Percentiles rank a stretch among this genome's conserved stretches.
Evolutionary conservation across 2,797 vertebrate genomes (phyloP).

Genomic region (Eupleurogrammus muticus): DNA sequence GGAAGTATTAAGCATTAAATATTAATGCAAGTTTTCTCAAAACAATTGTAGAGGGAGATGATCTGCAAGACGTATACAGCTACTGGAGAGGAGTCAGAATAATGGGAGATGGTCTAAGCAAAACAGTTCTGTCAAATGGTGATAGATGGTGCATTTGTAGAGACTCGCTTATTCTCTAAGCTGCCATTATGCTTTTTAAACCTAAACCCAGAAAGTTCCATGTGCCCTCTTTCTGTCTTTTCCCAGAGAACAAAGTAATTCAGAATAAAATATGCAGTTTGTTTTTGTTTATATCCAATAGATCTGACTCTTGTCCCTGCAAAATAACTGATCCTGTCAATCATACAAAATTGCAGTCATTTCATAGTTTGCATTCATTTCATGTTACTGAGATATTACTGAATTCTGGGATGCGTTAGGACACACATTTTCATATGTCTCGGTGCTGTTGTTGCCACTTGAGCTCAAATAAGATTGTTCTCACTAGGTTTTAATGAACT

Average conservation of each 20-base stretch:
- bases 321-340: not conserved
- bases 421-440: not conserved
- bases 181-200: slow-evolving; percentile 3
- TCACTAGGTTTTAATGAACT: slow-evolving; percentile 45
- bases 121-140: slow-evolving; percentile 16
- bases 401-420: not conserved
- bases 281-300: not conserved
- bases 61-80: not conserved
- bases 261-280: not conserved
- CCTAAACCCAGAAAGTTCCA: not conserved
- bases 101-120: not conserved
- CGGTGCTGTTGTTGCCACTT: slow-evolving; percentile 6
- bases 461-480: slow-evolving; percentile 13
- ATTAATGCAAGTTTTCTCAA: slow-evolving; percentile 24
- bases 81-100: slow-evolving; percentile 30
- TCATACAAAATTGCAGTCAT: not conserved
- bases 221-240: not conserved
- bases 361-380: fast-evolving
- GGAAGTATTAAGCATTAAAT: slow-evolving; percentile 26
- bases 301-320: not conserved
- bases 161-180: not conserved
- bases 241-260: not conserved
- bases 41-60: slow-evolving; percentile 22
- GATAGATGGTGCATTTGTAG: slow-evolving; percentile 12
- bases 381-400: not conserved